Base-by-base conservation (phyloP, 2,888 invertebrate species). In the Drepanosiphum platanoidis region DNA sequence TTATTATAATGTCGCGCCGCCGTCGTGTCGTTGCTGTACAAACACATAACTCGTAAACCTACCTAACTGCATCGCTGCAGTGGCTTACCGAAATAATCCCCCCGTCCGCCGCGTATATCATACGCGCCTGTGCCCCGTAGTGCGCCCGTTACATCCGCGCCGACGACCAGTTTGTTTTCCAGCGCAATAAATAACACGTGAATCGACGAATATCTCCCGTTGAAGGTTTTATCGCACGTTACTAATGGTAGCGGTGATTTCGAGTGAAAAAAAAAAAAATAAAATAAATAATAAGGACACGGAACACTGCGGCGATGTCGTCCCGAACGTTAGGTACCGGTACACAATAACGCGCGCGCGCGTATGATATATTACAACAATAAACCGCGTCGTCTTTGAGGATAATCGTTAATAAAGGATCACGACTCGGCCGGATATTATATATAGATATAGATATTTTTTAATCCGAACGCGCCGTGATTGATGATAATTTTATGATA, bases 401-500 rank as follows among this genome's bases (percentile, higher is more conserved):
- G 46, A 83, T 82, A 82, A 72, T 82, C 82, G 74, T 83, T 74
- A 74, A 74, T 83, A 83, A n/a, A 74, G 74, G 83, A 83, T 83
- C 83, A 74, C 83, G 83, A 83, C 74, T 66, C 0, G 27, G 18
- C 42, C 27, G 64, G 83, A 83, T 46, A 36, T 58, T 81, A 39
- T 70, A 34, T 70, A 9, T 30, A 61, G 18, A 7, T n/a, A 22
- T 36, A 1, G 1, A 3, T 72, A 13, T 72, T 42, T 27, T 72
- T 42, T 68, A n/a, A 80, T 80, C 80, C 80, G 68, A 70, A 52
- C 52, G 46, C 79, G 52, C 15, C n/a, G 15, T 83, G 83, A 83
- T 74, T 75, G 74, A 83, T 75, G 83, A 74, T 83, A 83, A 83
- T 83, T 83, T 83, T 83, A 83, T 74, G 82, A 83, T 83, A 83